These are phyloP conservation scores for Theropithecus gelada DNA, from an alignment of 2,113 vertebrate genomes.

Conservation along the genomic window DNA sequence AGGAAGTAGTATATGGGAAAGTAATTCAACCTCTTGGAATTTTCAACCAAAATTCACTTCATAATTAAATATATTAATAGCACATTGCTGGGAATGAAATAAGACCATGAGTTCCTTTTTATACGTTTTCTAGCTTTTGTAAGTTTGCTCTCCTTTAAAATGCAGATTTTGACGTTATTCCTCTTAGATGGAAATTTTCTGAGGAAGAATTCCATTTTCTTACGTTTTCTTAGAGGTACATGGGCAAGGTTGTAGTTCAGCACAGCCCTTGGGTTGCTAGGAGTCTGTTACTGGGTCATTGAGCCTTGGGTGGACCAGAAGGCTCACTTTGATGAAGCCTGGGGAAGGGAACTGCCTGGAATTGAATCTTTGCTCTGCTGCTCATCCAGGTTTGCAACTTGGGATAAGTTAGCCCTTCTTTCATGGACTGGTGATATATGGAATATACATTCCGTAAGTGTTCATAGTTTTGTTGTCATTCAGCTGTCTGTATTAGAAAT, in stretches of 20 bases:
- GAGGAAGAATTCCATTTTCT: neutral
- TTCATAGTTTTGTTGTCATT: conserved; percentile 6
- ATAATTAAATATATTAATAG: neutral
- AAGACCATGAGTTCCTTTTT: conserved; percentile 1
- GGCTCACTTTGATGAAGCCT: neutral
- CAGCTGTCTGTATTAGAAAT: conserved; percentile 34
- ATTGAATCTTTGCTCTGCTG: neutral
- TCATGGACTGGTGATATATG: neutral
- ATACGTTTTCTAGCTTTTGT: neutral
- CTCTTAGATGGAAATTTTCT: neutral
- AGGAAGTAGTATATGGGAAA: neutral
- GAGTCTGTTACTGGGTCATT: neutral
- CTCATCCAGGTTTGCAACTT: neutral
- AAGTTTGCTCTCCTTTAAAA: neutral
- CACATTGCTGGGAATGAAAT: neutral
- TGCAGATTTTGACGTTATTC: neutral
- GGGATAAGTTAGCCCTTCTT: neutral
- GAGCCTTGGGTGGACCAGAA: neutral
- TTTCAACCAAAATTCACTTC: neutral
- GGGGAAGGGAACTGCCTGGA: neutral
- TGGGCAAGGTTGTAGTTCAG: neutral
- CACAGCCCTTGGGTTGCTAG: neutral
- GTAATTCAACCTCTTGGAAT: neutral
- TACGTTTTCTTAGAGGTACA: neutral
- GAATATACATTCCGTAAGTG: neutral